A percentile compares a stretch with the other conserved stretches of the same genome.
Evolutionary conservation across 2,888 invertebrate genomes (phyloP).

Genomic region (Coleophora flavipennella): DNA sequence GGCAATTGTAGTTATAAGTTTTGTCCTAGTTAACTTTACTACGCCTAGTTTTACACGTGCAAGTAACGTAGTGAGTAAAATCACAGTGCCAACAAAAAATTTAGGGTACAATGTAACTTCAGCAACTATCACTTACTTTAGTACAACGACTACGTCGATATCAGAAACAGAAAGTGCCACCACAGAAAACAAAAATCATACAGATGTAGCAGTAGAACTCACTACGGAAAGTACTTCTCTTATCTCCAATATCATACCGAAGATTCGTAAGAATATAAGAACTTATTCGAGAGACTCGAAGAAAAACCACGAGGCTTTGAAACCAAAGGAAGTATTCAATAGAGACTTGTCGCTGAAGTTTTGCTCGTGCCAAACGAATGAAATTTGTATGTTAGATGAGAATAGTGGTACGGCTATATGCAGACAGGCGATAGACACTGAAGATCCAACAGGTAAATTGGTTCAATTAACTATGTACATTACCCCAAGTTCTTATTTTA

Average conservation of each 20-base stretch:
- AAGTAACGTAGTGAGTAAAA: slow-evolving; percentile 50
- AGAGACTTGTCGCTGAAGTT: slow-evolving; percentile 53
- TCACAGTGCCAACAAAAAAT: slow-evolving; percentile 56
- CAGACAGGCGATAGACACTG: slow-evolving; percentile 57
- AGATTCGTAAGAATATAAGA: slow-evolving; percentile 59
- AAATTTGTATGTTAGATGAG: slow-evolving; percentile 77
- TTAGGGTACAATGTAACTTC: slow-evolving; percentile 42
- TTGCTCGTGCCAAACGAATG: slow-evolving; percentile 68
- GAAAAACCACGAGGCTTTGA: slow-evolving; percentile 30
- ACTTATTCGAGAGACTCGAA: slow-evolving; percentile 48
- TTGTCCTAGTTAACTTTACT: slow-evolving; percentile 66
- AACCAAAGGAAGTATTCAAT: slow-evolving; percentile 47
- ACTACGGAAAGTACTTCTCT: slow-evolving; percentile 33
- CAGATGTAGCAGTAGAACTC: slow-evolving; percentile 20
- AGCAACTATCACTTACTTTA: slow-evolving; percentile 36
- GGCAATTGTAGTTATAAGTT: slow-evolving; percentile 64
- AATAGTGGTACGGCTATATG: slow-evolving; percentile 74
- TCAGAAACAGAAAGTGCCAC: slow-evolving; percentile 20
- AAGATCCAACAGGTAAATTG: slow-evolving; percentile 73
- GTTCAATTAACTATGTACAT: no score
- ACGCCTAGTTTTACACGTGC: slow-evolving; percentile 50
- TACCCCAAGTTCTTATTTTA: no score
- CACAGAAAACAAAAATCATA: slow-evolving; percentile 28
- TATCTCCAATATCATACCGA: slow-evolving; percentile 39
- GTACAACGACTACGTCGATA: slow-evolving; percentile 27